Evolutionary conservation across 2,888 invertebrate species (phyloP), one percentile per base, ranked within the genome.

Genomic region (Nomada ruficornis): DNA sequence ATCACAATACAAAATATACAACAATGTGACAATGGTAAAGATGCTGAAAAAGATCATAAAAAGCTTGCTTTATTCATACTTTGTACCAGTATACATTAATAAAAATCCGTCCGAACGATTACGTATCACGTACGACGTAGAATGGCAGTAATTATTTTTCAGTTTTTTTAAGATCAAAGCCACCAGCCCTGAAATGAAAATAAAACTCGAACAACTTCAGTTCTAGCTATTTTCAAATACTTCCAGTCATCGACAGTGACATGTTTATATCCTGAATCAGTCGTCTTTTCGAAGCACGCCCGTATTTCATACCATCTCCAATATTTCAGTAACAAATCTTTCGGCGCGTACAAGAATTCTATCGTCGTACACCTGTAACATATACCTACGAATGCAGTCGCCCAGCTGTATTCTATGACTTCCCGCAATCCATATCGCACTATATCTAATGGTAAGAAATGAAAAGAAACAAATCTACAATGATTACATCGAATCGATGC

Each of bases 231-330:
- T 77, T 79, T 77, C 73, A 73, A 77, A 73, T n/a, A n/a, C 52
- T 36, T 77, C 23, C 67, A 68, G 78, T 77, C 75, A 80, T 11
- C 78, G 82, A 87, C 75, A 88, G 83, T 85, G 71, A 85, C 62
- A 86, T 88, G 83, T 88, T 85, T 88, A 73, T 82, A 62, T 71
- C 57, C 65, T 42, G 54, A 29, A 68, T 79, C 72, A 59, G 62
- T 83, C 74, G 57, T 77, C 57, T 63, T 60, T 65, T 73, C 55
- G 67, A 52, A 82, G 65, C 26, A 77, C 70, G 62, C 29, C 52
- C 18, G 44, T 75, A 74, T 69, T 71, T 70, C 26, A 1, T 64
- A 57, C 67, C 29, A 7, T 64, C 65, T 72, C 72, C 73, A 86
- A 85, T 77, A 83, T 86, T 85, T 36, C 77, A 76, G 68, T 77